These are phyloP conservation scores for Clarias batrachus DNA, from an alignment of 2,113 vertebrate genomes.

Conservation along the genomic window DNA sequence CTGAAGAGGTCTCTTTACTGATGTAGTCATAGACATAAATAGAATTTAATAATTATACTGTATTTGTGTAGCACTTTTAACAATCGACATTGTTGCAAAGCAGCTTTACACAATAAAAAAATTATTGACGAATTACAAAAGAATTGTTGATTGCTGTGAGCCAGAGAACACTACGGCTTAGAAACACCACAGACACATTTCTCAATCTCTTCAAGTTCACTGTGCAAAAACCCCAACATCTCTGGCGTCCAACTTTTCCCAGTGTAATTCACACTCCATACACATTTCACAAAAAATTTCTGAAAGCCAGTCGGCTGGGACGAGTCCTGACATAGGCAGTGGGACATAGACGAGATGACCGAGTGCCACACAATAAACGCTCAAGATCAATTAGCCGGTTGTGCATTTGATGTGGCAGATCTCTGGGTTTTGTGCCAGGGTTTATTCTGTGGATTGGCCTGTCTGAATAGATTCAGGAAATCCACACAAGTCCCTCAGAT, in stretches of 20 bases:
- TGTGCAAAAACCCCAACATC: neutral
- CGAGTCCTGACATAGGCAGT: neutral
- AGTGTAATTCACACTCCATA: neutral
- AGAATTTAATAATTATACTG: too few relatives aligned
- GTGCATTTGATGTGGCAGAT: constrained; percentile 35
- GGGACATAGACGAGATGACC: neutral
- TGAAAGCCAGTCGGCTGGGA: neutral
- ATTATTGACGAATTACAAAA: too few relatives aligned
- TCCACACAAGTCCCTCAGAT: constrained; percentile 50
- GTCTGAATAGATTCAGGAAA: constrained; percentile 33
- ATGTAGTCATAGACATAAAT: too few relatives aligned
- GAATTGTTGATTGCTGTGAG: too few relatives aligned
- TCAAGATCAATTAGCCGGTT: constrained; percentile 25
- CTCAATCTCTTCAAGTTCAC: neutral
- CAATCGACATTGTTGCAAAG: too few relatives aligned
- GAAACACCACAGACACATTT: neutral
- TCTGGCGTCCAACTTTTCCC: neutral
- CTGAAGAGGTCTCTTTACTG: too few relatives aligned
- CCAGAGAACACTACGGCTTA: neutral
- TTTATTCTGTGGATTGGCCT: constrained; percentile 33
- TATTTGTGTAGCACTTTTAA: too few relatives aligned
- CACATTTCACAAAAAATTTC: neutral
- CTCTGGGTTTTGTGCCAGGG: constrained; percentile 3
- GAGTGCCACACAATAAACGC: constrained; percentile 13
- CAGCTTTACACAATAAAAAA: too few relatives aligned